These are phyloP conservation scores for Platorchestia sp. DNA, from an alignment of 1,140 invertebrate genomes.

Conservation along the genomic window DNA sequence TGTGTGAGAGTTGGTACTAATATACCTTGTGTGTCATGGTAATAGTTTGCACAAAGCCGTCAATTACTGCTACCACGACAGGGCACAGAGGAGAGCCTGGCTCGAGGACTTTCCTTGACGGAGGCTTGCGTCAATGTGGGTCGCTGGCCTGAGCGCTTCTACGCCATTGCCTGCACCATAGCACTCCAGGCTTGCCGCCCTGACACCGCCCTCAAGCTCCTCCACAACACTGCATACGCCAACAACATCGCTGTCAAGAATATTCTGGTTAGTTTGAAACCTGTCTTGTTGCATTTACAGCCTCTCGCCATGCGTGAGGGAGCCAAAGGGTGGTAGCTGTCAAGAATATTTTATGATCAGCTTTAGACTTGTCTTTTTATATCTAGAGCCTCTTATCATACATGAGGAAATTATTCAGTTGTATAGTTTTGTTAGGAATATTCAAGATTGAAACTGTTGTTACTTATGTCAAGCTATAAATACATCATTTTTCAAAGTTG, in stretches of 20 bases:
- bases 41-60: background rate
- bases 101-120: background rate
- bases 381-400: no score
- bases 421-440: no score
- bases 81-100: background rate
- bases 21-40: no score
- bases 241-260: background rate
- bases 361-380: no score
- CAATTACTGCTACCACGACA: background rate
- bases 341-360: no score
- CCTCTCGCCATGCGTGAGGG: background rate
- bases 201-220: background rate
- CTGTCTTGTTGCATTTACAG: background rate
- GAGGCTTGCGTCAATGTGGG: background rate
- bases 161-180: background rate
- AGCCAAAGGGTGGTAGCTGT: background rate
- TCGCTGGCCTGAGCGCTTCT: background rate
- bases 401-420: no score
- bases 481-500: no score
- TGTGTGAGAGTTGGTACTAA: no score
- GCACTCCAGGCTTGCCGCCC: background rate
- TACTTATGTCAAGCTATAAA: no score
- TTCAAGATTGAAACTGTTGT: no score
- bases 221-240: background rate
- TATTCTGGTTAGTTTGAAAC: background rate